Evolutionary conservation across 2,888 invertebrate species (phyloP), one percentile per base, ranked within the genome.

Genomic region (Temnothorax unifasciatus): DNA sequence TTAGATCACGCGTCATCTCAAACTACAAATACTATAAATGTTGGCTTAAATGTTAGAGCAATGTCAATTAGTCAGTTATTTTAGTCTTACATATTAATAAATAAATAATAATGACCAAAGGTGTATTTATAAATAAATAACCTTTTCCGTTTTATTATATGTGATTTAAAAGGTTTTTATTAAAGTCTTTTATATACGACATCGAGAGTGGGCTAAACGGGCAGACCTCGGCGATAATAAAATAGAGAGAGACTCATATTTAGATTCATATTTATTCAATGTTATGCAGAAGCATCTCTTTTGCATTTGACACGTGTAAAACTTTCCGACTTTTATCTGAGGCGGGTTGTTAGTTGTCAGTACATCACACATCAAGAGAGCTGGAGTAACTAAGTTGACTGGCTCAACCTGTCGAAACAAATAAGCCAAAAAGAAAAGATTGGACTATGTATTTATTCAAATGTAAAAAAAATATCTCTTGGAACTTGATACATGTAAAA

Each of bases 401-500:
- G 64, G 64, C 1, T 47, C 34, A 21, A 2, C 13, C 13, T 13
- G 21, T 64, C 21, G 13, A 34, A 66, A 21, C 38, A 63, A 74
- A 59, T 29, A 59, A 74, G 8, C 1, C 3, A 29, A 44, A 29
- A n/a, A 57, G n/a, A 50, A 73, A 38, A 50, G 11, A 64, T 50
- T 50, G 15, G 18, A 54, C 50, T 47, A 34, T 34, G 11, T 38
- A 64, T 76, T 52, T 76, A 76, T 52, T 76, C 76, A 76, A 38
- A 18, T 18, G 50, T 21, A 8, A 76, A 25, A 52, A 34, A 64
- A 63, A 41, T n/a, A 8, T 11, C 11, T 8, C 25, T 9, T 18
- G 52, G 13, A 54, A 44, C 54, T 68, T 1, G 13, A 29, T 15
- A 44, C 6, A 68, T 34, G 41, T 11, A 57, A 77, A 68, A 68